A percentile compares a stretch with the other conserved stretches of the same genome.
Evolutionary conservation across 2,888 invertebrate species (phyloP).

Genomic region (Yponomeuta malinellus): DNA sequence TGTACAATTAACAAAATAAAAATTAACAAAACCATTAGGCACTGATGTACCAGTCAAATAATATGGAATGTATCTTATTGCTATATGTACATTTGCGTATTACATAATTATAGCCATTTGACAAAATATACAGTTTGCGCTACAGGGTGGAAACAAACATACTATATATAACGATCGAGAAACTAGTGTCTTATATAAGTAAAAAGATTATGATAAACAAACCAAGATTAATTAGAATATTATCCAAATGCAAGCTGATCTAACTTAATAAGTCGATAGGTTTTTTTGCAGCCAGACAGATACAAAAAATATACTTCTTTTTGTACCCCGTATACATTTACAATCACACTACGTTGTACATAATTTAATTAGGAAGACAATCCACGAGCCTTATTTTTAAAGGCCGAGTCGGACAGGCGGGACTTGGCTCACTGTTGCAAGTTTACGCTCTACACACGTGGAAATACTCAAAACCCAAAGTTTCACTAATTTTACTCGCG

Average conservation of each 20-base stretch:
- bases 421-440: not conserved
- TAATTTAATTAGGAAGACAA: constrained; percentile 10
- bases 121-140: not conserved
- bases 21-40: not conserved
- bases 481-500: no score
- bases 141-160: not conserved
- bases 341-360: not conserved
- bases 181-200: not conserved
- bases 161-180: not conserved
- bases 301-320: not conserved
- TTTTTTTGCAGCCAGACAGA: not conserved
- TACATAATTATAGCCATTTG: not conserved
- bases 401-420: not conserved
- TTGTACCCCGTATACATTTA: not conserved
- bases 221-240: not conserved
- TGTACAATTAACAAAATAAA: not conserved
- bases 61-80: not conserved
- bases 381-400: constrained; percentile 12
- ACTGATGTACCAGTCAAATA: not conserved
- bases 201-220: not conserved
- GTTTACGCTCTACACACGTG: not conserved
- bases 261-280: not conserved
- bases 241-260: not conserved
- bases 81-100: no score
- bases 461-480: not conserved